Base-by-base conservation (phyloP, 2,888 invertebrate genomes). In the Clusia tigrina region DNA sequence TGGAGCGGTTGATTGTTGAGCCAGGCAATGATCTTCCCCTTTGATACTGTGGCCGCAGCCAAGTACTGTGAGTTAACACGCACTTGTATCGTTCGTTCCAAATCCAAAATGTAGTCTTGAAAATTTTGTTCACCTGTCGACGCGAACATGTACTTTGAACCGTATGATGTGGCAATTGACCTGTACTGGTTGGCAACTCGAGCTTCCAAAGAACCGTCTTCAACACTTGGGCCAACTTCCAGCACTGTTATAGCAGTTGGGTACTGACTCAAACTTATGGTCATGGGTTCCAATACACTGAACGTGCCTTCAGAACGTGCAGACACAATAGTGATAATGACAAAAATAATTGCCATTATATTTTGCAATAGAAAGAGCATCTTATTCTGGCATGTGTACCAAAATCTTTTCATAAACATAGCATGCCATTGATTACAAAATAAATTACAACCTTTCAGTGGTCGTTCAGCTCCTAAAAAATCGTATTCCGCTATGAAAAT, bases 351-450 rank as follows among this genome's bases (percentile, higher is more conserved):
- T 0, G 94, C 93, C 58, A 94, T 87, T 1, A 89, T 66, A 22
- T 92, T 85, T 83, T 92, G 91, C 60, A 91, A 84, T 1, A 88
- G 23, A 23, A 88, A 84, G 5, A 93, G 78, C 51, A 89, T 77
- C 86, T 89, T 89, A 26, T 92, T 91, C 3, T 94, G 86, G 17
- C 85, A 77, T 60, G 90, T 87, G 63, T 89, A 88, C 2, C 90
- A 78, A 26, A 84, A 82, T 73, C 90, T 86, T 78, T 92, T 92
- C 23, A 88, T 78, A 76, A 91, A 85, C 85, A 91, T 89, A 1
- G 91, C 91, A 22, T 80, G 74, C 69, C 89, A 86, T 76, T 91
- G 92, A 12, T 12, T 32, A 9, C 32, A 12, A 9, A 6, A 9
- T 32, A 32, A 32, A 12, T 12, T 32, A 9, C 12, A 32, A 32